Evolutionary conservation across 1,140 invertebrate species (phyloP), one percentile per base, ranked within the genome.

Genomic region (Phymorhynchus buccinoides): DNA sequence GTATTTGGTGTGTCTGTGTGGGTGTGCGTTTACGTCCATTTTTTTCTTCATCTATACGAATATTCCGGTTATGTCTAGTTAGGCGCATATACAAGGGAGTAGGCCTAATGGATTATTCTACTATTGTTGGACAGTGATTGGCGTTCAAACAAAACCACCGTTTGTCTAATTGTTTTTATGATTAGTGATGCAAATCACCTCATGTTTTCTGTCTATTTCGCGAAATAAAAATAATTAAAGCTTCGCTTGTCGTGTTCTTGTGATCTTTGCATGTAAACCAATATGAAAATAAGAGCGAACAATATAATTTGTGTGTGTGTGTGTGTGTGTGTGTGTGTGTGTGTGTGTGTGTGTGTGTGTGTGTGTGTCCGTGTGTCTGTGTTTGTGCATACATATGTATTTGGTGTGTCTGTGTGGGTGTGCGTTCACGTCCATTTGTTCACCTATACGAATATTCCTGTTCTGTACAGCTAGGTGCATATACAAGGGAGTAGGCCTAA

Each of bases 321-420:
- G 1, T 37, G 1, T 37, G 27, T 39, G 16, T 35, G 16, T 75
- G 9, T 75, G 73, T 75, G 78, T 22, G 44, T 79, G 77, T 30
- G 77, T 79, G 77, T 12, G 77, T 42, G 77, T 1, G 77, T 48
- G 44, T n/a, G 77, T 79, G 77, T 12, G 44, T 79, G 77, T 6
- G 39, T 42, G 39, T 22, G 77, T 71, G 68, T 4, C 30, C 18
- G 68, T 0, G 68, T 71, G 66, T 32, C n/a, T 71, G 66, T 32
- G 66, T 71, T n/a, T 4, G 30, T 71, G 66, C 66, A 32, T 35
- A 32, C 30, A 32, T 71, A 32, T 35, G 30, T 71, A 39, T 41
- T 9, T 6, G 4, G 9, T 35, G 35, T 41, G 71, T 41, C 7
- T 39, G 71, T 27, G 6, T 62, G 56, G 16, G 7, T 3, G 7